phyloP scores from a whole-genome alignment of 2,888 invertebrate species.

The Stramonita haemastoma region DNA sequence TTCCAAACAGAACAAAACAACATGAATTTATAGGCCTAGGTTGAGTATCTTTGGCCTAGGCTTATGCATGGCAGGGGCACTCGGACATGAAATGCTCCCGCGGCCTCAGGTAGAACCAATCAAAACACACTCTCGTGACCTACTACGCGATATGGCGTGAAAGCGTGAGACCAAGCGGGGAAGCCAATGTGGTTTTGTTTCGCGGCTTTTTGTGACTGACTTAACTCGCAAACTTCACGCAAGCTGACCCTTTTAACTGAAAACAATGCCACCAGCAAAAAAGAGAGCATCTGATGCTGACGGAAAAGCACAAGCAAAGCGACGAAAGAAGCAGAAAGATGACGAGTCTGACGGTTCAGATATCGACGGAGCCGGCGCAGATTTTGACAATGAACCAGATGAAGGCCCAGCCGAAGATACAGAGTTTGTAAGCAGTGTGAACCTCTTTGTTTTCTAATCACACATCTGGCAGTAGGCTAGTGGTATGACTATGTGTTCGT shows the following conservation, averaged over 20 bases:
- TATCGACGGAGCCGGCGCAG: slow-evolving; percentile 54
- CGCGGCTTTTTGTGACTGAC: slow-evolving; percentile 41
- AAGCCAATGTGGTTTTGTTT: slow-evolving; percentile 42
- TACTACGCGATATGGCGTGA: slow-evolving; percentile 31
- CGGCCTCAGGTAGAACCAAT: slow-evolving; percentile 21
- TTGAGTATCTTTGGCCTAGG: background rate
- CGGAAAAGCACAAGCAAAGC: slow-evolving; percentile 60
- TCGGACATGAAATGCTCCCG: slow-evolving; percentile 17
- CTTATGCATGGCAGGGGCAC: no score
- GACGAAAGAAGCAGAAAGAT: slow-evolving; percentile 65
- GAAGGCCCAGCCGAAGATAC: slow-evolving; percentile 33
- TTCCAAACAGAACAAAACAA: background rate
- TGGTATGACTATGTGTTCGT: no score
- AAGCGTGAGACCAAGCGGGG: slow-evolving; percentile 27
- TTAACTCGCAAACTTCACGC: slow-evolving; percentile 29
- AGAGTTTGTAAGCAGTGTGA: slow-evolving; percentile 29
- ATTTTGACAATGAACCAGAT: slow-evolving; percentile 45
- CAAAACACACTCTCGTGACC: slow-evolving; percentile 34
- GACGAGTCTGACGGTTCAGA: slow-evolving; percentile 59
- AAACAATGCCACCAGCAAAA: slow-evolving; percentile 65
- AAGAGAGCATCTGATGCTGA: slow-evolving; percentile 63
- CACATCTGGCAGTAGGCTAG: no score
- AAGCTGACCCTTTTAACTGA: background rate
- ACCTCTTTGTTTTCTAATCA: background rate
- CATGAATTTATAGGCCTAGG: background rate